Evolutionary conservation across 2,888 invertebrate species (phyloP).

Genomic region (Nomada hirtipes): DNA sequence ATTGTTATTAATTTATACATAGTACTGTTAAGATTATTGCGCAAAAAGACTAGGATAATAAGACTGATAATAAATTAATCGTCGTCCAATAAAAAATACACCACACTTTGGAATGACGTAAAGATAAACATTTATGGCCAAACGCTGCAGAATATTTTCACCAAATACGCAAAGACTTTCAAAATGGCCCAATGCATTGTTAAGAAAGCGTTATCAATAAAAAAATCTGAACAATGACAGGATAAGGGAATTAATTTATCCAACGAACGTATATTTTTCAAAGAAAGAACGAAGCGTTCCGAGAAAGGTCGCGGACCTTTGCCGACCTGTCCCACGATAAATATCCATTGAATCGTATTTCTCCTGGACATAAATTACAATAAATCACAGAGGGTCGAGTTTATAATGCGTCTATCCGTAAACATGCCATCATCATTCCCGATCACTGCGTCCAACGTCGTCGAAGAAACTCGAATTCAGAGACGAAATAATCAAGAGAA

Average conservation of each 20-base stretch:
- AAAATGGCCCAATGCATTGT: no score
- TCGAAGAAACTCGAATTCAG: not conserved
- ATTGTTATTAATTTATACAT: not conserved
- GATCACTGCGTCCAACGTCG: not conserved
- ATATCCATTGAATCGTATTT: not conserved
- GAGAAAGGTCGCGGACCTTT: not conserved
- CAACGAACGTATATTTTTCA: no score
- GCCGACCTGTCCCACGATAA: slow-evolving; percentile 1
- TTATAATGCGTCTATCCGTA: not conserved
- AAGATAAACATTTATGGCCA: no score
- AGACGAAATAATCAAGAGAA: not conserved
- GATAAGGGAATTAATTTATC: no score
- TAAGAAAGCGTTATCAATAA: no score
- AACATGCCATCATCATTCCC: not conserved
- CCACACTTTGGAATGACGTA: no score
- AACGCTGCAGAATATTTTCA: no score
- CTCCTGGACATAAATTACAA: slow-evolving; percentile 36
- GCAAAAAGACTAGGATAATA: not conserved
- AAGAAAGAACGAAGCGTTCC: no score
- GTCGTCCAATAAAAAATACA: no score
- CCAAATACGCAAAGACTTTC: no score
- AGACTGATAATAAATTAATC: not conserved
- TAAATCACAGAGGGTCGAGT: not conserved
- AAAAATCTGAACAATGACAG: no score
- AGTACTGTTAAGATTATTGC: not conserved